Percentiles rank a stretch among this genome's conserved stretches.
Conservation (phyloP, 2,888 invertebrate species). For the Axea sp. region DNA sequence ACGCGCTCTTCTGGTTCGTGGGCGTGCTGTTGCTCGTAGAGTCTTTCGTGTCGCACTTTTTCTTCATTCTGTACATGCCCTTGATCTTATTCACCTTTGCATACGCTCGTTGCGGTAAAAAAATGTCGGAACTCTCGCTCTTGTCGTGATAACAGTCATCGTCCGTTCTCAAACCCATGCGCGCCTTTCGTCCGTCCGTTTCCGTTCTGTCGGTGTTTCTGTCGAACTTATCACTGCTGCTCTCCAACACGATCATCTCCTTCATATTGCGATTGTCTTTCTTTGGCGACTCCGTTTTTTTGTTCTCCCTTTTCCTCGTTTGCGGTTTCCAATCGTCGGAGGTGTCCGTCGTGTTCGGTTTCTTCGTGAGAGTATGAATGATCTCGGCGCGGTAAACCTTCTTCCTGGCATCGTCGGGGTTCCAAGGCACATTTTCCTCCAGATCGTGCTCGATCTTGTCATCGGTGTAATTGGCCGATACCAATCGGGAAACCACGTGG, state of each 20-base stretch:
- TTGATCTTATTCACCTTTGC: slow-evolving; percentile 67
- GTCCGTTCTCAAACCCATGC: slow-evolving; percentile 75
- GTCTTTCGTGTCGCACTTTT: slow-evolving; percentile 67
- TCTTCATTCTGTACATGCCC: slow-evolving; percentile 67
- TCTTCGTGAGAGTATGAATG: slow-evolving; percentile 73
- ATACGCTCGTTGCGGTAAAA: slow-evolving; percentile 71
- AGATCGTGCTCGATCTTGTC: slow-evolving; percentile 79
- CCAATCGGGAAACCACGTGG: slow-evolving; percentile 83
- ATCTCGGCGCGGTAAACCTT: slow-evolving; percentile 75
- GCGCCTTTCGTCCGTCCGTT: slow-evolving; percentile 76
- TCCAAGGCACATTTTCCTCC: slow-evolving; percentile 79
- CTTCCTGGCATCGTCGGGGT: slow-evolving; percentile 76
- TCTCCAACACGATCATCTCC: slow-evolving; percentile 70
- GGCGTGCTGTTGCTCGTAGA: slow-evolving; percentile 69
- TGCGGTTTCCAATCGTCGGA: slow-evolving; percentile 74
- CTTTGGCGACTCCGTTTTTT: slow-evolving; percentile 63
- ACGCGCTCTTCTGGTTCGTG: slow-evolving; percentile 69
- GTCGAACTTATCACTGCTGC: slow-evolving; percentile 75
- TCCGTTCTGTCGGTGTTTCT: slow-evolving; percentile 73
- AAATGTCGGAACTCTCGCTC: slow-evolving; percentile 77
- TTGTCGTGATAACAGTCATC: slow-evolving; percentile 71
- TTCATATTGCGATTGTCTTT: slow-evolving; percentile 62
- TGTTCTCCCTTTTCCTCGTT: slow-evolving; percentile 61
- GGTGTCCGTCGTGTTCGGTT: slow-evolving; percentile 73
- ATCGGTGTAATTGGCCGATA: slow-evolving; percentile 82